phyloP scores from a whole-genome alignment of 2,888 invertebrate genomes.

The Morinoia aosen region DNA sequence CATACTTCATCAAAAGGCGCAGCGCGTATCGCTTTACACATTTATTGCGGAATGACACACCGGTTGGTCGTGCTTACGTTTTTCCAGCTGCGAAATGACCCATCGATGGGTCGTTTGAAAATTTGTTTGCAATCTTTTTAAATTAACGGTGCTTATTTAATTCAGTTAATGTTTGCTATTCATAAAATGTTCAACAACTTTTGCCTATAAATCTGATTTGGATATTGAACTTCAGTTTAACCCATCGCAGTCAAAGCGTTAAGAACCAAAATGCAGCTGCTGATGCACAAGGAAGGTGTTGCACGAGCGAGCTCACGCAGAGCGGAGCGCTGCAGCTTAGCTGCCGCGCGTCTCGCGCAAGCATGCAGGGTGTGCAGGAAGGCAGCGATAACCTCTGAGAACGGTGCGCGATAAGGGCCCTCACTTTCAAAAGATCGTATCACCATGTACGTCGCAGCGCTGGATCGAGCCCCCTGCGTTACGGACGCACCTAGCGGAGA shows the following conservation, averaged over 20 bases:
- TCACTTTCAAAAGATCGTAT: slow-evolving; percentile 23
- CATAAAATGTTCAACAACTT: too few species aligned
- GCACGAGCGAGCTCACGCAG: background rate
- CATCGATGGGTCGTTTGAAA: too few species aligned
- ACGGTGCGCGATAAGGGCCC: background rate
- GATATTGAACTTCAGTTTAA: too few species aligned
- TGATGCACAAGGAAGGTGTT: background rate
- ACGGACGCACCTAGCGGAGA: background rate
- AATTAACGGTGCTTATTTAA: too few species aligned
- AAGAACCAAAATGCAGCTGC: background rate
- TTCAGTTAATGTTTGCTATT: too few species aligned
- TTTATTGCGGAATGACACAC: too few species aligned
- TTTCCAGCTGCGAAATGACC: too few species aligned
- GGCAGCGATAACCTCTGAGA: slow-evolving; percentile 29
- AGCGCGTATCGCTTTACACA: background rate
- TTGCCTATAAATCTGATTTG: too few species aligned
- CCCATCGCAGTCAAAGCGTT: too few species aligned
- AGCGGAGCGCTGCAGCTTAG: background rate
- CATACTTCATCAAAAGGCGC: background rate
- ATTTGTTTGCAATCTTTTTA: too few species aligned
- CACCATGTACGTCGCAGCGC: background rate
- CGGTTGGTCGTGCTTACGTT: too few species aligned
- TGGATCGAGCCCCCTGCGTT: background rate
- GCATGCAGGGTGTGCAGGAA: background rate
- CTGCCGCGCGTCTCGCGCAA: background rate